Evolutionary conservation across 2,113 vertebrate species (phyloP).

Genomic region (Platichthys flesus): DNA sequence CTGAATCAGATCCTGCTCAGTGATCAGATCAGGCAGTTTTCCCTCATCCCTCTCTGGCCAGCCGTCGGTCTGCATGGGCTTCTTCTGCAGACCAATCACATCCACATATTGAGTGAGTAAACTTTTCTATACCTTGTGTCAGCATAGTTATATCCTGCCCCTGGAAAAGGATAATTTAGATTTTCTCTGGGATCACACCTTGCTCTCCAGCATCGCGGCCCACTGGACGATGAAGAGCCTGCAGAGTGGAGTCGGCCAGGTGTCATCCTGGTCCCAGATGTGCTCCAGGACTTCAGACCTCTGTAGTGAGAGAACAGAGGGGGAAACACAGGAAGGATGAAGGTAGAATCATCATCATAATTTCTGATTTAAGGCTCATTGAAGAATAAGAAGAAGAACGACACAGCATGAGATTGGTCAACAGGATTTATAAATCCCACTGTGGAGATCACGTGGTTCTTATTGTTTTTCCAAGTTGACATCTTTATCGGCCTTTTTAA

Average conservation of each 20-base stretch:
- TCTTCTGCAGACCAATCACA: slow-evolving; percentile 66
- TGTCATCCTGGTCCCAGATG: slow-evolving; percentile 79
- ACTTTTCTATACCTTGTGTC: neutral
- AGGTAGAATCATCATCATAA: neutral
- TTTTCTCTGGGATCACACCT: slow-evolving; percentile 62
- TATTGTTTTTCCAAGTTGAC: no score
- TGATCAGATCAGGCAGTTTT: slow-evolving; percentile 46
- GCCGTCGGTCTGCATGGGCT: slow-evolving; percentile 77
- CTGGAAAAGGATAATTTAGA: neutral
- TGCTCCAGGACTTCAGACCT: slow-evolving; percentile 77
- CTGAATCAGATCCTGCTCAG: slow-evolving; percentile 64
- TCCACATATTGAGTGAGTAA: neutral
- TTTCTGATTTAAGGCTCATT: neutral
- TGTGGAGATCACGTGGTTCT: no score
- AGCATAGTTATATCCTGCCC: neutral
- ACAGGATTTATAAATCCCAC: no score
- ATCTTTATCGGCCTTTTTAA: no score
- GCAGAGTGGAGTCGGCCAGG: slow-evolving; percentile 79
- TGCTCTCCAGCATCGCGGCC: slow-evolving; percentile 81
- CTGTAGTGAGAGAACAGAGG: slow-evolving; percentile 47
- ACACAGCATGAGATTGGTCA: no score
- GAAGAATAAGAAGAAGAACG: neutral
- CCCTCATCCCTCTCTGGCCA: slow-evolving; percentile 71
- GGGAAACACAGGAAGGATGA: neutral
- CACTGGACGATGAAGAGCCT: slow-evolving; percentile 78